phyloP scores from a whole-genome alignment of 2,797 vertebrate genomes.

The Sarcoramphus papa region DNA sequence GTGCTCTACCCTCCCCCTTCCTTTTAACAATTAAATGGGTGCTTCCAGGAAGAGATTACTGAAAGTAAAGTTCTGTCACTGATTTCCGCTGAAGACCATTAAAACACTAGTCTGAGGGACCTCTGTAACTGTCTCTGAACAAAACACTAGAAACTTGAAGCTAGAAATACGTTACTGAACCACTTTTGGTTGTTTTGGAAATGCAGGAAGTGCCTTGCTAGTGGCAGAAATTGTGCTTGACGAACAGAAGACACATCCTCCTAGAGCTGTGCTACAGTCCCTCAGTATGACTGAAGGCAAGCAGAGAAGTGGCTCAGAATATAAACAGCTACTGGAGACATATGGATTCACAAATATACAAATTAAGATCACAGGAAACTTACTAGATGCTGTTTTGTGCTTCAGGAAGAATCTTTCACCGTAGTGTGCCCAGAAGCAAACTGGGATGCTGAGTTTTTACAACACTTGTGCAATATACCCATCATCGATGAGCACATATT shows the following conservation, averaged over 20 bases:
- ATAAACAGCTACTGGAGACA: slow-evolving; percentile 78
- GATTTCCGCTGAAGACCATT: neutral
- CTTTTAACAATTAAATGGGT: neutral
- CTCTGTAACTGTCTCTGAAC: neutral
- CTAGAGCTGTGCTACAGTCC: slow-evolving; percentile 82
- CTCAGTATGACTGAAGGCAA: slow-evolving; percentile 85
- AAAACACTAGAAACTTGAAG: neutral
- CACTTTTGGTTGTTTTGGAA: slow-evolving; percentile 35
- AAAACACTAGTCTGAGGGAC: neutral
- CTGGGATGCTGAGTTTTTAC: neutral
- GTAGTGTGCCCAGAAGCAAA: neutral
- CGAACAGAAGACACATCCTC: slow-evolving; percentile 72
- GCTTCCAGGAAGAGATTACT: neutral
- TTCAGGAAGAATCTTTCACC: slow-evolving; percentile 63
- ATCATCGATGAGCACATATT: neutral
- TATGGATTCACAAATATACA: slow-evolving; percentile 75
- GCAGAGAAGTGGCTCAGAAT: slow-evolving; percentile 82
- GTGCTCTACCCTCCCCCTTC: neutral
- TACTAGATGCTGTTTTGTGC: slow-evolving; percentile 83
- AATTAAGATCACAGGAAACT: slow-evolving; percentile 75
- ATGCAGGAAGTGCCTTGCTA: slow-evolving; percentile 82
- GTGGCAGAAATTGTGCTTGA: slow-evolving; percentile 87
- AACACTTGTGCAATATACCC: neutral
- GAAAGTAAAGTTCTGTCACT: neutral
- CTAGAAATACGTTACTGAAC: neutral